phyloP scores from a whole-genome alignment of 1,140 invertebrate genomes.

The Harlomillsia oculata region DNA sequence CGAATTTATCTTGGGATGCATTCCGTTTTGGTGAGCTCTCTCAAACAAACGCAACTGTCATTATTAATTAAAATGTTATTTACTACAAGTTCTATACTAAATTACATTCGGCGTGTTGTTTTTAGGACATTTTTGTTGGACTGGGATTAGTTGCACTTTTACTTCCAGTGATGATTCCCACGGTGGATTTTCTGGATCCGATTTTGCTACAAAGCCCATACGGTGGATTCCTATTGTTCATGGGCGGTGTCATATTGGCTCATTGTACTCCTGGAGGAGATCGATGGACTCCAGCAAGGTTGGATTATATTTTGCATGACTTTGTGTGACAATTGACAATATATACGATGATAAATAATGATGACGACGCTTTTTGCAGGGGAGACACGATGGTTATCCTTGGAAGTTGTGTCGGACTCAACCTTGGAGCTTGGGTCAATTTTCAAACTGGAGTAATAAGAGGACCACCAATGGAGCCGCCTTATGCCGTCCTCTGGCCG shows the following conservation, averaged over 20 bases:
- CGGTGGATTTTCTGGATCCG: slow-evolving; percentile 61
- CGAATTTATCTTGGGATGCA: slow-evolving; percentile 88
- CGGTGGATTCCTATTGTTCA: slow-evolving; percentile 55
- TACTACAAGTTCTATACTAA: neutral
- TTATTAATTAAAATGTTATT: neutral
- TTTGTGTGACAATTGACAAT: neutral
- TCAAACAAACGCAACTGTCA: neutral
- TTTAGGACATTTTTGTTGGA: slow-evolving; percentile 65
- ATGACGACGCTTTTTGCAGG: slow-evolving; percentile 52
- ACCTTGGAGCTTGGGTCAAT: slow-evolving; percentile 72
- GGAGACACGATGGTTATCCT: slow-evolving; percentile 78
- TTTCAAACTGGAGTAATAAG: slow-evolving; percentile 61
- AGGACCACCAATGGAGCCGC: slow-evolving; percentile 44
- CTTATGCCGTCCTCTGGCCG: slow-evolving; percentile 68
- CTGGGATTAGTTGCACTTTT: slow-evolving; percentile 55
- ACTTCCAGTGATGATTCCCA: slow-evolving; percentile 60
- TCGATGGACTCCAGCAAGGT: slow-evolving; percentile 74
- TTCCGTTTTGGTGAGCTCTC: slow-evolving; percentile 58
- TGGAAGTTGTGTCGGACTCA: slow-evolving; percentile 65
- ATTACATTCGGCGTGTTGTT: neutral
- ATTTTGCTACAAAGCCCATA: slow-evolving; percentile 57
- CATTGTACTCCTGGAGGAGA: slow-evolving; percentile 62
- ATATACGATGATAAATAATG: neutral
- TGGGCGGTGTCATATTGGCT: slow-evolving; percentile 54
- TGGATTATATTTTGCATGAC: slow-evolving; percentile 34